Base-by-base conservation (phyloP, 2,113 vertebrate genomes). In the Cynopterus brachyotis region DNA sequence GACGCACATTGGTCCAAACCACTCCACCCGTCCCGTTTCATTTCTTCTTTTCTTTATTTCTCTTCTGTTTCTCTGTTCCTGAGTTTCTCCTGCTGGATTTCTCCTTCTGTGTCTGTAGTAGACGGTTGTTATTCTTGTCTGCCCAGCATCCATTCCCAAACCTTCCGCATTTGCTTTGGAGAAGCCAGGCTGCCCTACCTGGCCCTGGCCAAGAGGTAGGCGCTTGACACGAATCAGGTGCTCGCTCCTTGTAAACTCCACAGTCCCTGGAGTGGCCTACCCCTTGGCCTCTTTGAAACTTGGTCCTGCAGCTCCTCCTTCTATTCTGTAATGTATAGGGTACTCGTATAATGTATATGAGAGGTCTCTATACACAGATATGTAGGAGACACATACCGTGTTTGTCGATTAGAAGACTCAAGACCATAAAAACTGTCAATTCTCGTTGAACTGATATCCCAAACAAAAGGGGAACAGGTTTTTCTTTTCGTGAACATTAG, bases 391-490 rank as follows among this genome's bases (percentile, higher is more conserved):
- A n/a, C 55, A 83, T 50, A 88, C 72, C 9, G n/a, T 28, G 4
- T 86, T 82, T 80, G 79, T 76, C 85, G 84, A 85, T 32, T 53
- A 73, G 60, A 82, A 90, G n/a, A 67, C n/a, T 78, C 32, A n/a
- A 9, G 37, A 40, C 20, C 22, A 70, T 35, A 90, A 87, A 72
- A 73, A 32, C 22, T 42, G 17, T 83, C 42, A 66, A 55, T 83
- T 90, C 69, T 91, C 64, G 22, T 22, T 67, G 28, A 81, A 26
- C 20, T 67, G 64, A 90, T 90, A n/a, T 2, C 37, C 8, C 79
- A 81, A 64, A 37, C 15, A 81, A 96, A 96, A 89, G 59, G 72
- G 45, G 30, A 86, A 50, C 70, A 88, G 24, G 3, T 13, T 72
- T 95, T 84, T 75, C 28, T 73, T 72, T 94, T 45, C 45, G 2